Evolutionary conservation across 2,888 invertebrate genomes (phyloP), one percentile per base, ranked within the genome.

Genomic region (Drosophila fulvimacula): DNA sequence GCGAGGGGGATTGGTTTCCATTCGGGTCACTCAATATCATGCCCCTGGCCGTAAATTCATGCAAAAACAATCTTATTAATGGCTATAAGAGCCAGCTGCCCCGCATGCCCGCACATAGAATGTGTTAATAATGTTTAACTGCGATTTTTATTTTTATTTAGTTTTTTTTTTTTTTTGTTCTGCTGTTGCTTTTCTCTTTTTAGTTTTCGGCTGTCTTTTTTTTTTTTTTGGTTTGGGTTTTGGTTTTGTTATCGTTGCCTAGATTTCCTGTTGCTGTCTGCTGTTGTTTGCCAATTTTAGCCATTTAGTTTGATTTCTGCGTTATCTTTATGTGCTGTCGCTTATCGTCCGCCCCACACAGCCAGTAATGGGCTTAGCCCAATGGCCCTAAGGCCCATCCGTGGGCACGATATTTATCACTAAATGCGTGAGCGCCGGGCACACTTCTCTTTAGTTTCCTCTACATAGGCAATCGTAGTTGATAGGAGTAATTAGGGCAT

Each of bases 51-150:
- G 71, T 88, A 85, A 85, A 85, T 89, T 85, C 89, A 82, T 88
- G 84, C 72, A 88, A 85, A 82, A 88, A 89, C 83, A 85, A 89
- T 85, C 86, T 88, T 88, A 88, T 89, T 89, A 88, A 85, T 85
- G 89, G 75, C 73, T 66, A 72, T 74, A 64, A 75, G 88, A 73
- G 82, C 56, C 53, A 13, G 24, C 52, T 52, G 5, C 30, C n/a
- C 32, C 58, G 41, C 59, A 32, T 19, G 38, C 72, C 39, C 59
- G 21, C 49, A 42, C 62, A 42, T 34, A 66, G 76, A 74, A 81
- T 89, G 85, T 79, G 73, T 86, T 89, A 88, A 86, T 86, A 89
- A 88, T 83, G 85, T 76, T 88, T 83, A 86, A 76, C 86, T 89
- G 90, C 73, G 86, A 89, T 89, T 86, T 86, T 89, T 83, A 77